A percentile compares a stretch with the other conserved stretches of the same genome.
Conservation (phyloP, 1,140 invertebrate genomes). For the Idris sp. region DNA sequence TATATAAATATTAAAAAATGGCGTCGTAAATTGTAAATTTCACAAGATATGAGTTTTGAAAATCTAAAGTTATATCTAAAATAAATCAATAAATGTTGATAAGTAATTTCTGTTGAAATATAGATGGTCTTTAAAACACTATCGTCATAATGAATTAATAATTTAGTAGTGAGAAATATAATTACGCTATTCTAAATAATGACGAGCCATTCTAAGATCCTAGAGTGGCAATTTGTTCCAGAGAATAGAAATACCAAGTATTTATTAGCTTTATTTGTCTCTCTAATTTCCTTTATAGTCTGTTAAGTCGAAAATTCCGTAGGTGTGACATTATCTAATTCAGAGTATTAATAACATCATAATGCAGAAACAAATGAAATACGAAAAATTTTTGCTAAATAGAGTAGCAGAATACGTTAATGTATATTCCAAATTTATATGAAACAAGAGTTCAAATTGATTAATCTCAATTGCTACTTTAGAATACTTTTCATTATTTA, state of each 20-base stretch:
- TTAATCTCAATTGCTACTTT: too few relatives aligned
- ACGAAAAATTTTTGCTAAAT: too few relatives aligned
- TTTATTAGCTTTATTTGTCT: conserved; percentile 50
- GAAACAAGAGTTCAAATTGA: too few relatives aligned
- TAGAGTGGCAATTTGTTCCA: conserved; percentile 27
- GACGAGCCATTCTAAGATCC: conserved; percentile 38
- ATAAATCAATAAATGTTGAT: too few relatives aligned
- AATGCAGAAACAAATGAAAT: too few relatives aligned
- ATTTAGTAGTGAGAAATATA: conserved; percentile 34
- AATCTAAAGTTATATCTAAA: too few relatives aligned
- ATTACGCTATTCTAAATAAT: conserved; percentile 37
- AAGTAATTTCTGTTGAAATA: conserved; percentile 13
- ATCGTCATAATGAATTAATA: conserved; percentile 35
- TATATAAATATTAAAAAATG: too few relatives aligned
- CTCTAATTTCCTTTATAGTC: conserved; percentile 39
- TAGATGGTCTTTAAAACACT: conserved; percentile 28
- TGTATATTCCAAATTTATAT: too few relatives aligned
- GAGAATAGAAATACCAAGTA: conserved; percentile 17
- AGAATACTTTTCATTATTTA: too few relatives aligned
- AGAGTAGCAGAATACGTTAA: too few relatives aligned
- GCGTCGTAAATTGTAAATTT: too few relatives aligned
- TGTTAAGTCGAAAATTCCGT: conserved; percentile 22
- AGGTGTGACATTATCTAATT: conserved; percentile 21
- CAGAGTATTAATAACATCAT: conserved; percentile 22
- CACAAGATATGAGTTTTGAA: too few relatives aligned